Evolutionary conservation across 2,888 invertebrate species (phyloP).

Genomic region (Microctonus hyperodae): DNA sequence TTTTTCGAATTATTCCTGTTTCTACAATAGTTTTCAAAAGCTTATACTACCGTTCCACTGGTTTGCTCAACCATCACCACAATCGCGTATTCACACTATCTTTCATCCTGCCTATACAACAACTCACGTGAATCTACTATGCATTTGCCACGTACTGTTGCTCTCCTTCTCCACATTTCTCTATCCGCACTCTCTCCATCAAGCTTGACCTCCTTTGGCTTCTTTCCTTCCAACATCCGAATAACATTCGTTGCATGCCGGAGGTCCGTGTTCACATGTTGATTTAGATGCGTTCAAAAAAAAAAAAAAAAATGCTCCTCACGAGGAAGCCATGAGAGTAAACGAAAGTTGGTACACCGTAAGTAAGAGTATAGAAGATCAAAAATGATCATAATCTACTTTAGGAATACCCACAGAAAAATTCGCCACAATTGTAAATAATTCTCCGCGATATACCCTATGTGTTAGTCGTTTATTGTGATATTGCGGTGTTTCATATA

Average conservation of each 20-base stretch:
- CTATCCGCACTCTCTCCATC: not conserved
- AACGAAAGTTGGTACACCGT: not conserved
- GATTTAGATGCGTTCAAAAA: slow-evolving; percentile 3
- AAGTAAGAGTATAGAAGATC: too few species aligned
- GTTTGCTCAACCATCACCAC: not conserved
- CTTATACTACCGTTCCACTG: too few species aligned
- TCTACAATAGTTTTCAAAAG: not conserved
- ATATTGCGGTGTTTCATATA: not conserved
- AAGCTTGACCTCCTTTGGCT: slow-evolving; percentile 2
- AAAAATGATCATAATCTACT: too few species aligned
- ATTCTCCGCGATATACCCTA: not conserved
- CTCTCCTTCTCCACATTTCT: not conserved
- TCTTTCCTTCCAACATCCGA: not conserved
- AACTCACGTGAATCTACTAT: not conserved
- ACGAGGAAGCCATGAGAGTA: not conserved
- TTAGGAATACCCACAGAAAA: too few species aligned
- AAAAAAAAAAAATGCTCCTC: not conserved
- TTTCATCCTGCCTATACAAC: not conserved
- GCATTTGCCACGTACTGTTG: not conserved
- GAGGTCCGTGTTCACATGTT: slow-evolving; percentile 9
- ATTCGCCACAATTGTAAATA: too few species aligned
- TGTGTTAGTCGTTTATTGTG: not conserved
- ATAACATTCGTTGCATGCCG: slow-evolving; percentile 15
- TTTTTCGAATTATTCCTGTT: not conserved
- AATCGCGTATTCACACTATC: not conserved